These are phyloP conservation scores for Anastatus disparis DNA, from an alignment of 1,140 invertebrate genomes.

Conservation along the genomic window DNA sequence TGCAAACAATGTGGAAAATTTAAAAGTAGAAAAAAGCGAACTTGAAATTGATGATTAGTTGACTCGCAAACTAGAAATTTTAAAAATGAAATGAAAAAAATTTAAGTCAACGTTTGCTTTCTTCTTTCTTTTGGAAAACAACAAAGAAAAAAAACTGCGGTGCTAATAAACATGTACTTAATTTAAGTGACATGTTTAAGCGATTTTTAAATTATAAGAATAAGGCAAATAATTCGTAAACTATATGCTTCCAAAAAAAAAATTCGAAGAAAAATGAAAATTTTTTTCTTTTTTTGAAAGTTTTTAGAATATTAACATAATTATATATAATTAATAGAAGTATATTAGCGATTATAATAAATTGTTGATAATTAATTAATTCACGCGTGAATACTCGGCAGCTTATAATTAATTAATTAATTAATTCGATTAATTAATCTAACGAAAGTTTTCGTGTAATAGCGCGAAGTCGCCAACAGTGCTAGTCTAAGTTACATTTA, in stretches of 20 bases:
- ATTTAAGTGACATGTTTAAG: slow-evolving; percentile 48
- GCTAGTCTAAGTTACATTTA: slow-evolving; percentile 67
- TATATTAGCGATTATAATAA: slow-evolving; percentile 46
- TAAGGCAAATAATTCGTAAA: slow-evolving; percentile 44
- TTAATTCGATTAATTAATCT: slow-evolving; percentile 20
- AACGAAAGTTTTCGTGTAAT: slow-evolving; percentile 52
- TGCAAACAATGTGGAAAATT: background rate
- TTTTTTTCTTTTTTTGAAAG: slow-evolving; percentile 1
- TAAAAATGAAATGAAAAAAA: background rate
- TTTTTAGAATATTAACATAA: background rate
- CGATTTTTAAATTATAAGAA: slow-evolving; percentile 39
- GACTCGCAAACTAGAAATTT: too few relatives aligned
- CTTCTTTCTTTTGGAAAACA: too few relatives aligned
- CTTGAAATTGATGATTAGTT: background rate
- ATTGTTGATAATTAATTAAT: slow-evolving; percentile 53
- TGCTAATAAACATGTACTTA: slow-evolving; percentile 64
- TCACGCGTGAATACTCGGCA: slow-evolving; percentile 57
- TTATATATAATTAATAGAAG: slow-evolving; percentile 34
- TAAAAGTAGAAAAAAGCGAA: background rate
- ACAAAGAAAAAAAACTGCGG: slow-evolving; percentile 56
- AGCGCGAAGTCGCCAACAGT: slow-evolving; percentile 56
- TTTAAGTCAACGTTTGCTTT: too few relatives aligned
- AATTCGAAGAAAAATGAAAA: slow-evolving; percentile 27
- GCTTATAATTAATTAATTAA: slow-evolving; percentile 48
- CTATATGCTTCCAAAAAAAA: slow-evolving; percentile 59